phyloP scores from a whole-genome alignment of 2,888 invertebrate species.

The Caenorhabditis sp. region DNA sequence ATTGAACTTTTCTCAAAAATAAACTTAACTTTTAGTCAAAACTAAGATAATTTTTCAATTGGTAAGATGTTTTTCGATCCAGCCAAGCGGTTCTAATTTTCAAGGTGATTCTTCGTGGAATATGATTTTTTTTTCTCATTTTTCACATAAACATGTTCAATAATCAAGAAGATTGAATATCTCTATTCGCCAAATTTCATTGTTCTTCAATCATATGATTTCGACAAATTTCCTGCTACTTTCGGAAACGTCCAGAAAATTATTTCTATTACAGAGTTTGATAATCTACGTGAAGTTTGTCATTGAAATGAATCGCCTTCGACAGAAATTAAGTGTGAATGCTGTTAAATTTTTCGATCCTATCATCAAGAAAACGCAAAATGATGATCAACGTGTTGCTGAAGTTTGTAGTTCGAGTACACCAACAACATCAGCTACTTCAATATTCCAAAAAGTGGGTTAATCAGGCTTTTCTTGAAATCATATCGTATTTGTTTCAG shows the following conservation, averaged over 20 bases:
- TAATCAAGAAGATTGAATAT: too few relatives aligned
- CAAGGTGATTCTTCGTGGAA: too few relatives aligned
- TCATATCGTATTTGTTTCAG: slow-evolving; percentile 19
- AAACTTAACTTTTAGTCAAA: too few relatives aligned
- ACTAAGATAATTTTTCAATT: too few relatives aligned
- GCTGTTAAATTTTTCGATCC: slow-evolving; percentile 53
- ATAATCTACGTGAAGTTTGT: slow-evolving; percentile 52
- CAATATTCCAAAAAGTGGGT: background rate
- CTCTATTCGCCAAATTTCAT: too few relatives aligned
- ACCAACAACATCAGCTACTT: slow-evolving; percentile 7
- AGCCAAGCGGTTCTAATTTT: too few relatives aligned
- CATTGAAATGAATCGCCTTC: slow-evolving; percentile 47
- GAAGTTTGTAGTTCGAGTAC: slow-evolving; percentile 12
- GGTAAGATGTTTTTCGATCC: too few relatives aligned
- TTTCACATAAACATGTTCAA: too few relatives aligned
- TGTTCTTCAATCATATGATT: background rate
- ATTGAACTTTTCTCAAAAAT: too few relatives aligned
- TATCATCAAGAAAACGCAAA: slow-evolving; percentile 46
- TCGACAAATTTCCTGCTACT: background rate
- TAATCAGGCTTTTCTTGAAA: background rate
- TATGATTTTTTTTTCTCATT: too few relatives aligned
- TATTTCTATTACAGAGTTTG: slow-evolving; percentile 43
- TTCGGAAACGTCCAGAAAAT: background rate
- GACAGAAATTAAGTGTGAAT: slow-evolving; percentile 26
- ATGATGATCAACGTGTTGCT: slow-evolving; percentile 43